Conservation (phyloP, 2,113 vertebrate genomes). For the Odocoileus hemionus region DNA sequence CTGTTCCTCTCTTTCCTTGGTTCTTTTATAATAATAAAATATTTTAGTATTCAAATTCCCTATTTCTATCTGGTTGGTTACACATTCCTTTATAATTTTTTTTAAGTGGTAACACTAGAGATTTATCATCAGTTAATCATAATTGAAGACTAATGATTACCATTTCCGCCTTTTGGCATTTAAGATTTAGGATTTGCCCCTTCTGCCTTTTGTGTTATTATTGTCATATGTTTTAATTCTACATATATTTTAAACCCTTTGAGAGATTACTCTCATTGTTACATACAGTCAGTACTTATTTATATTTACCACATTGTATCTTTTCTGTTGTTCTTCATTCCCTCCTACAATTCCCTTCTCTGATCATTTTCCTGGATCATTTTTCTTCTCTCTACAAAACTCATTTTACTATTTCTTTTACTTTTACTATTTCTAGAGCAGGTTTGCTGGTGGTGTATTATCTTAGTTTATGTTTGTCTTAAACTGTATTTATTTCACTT, state of each 20-base stretch:
- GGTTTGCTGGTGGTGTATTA: not conserved
- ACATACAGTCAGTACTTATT: not conserved
- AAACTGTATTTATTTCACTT: not conserved
- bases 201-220: not conserved
- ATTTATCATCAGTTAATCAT: not conserved
- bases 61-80: not conserved
- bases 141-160: not conserved
- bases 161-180: not conserved
- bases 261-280: not conserved
- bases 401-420: not conserved
- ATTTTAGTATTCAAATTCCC: not conserved
- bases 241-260: not conserved
- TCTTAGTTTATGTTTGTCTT: not conserved
- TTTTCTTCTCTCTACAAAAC: not conserved
- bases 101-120: not conserved
- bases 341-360: not conserved
- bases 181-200: not conserved
- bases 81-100: not conserved
- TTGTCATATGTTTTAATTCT: not conserved
- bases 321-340: not conserved
- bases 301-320: not conserved
- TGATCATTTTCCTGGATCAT: not conserved
- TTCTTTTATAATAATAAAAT: conserved; percentile 14
- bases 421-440: not conserved
- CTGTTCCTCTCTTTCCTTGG: not conserved